Evolutionary conservation across 2,797 vertebrate species (phyloP), one percentile per base, ranked within the genome.

Genomic region (Notamacropus eugenii): DNA sequence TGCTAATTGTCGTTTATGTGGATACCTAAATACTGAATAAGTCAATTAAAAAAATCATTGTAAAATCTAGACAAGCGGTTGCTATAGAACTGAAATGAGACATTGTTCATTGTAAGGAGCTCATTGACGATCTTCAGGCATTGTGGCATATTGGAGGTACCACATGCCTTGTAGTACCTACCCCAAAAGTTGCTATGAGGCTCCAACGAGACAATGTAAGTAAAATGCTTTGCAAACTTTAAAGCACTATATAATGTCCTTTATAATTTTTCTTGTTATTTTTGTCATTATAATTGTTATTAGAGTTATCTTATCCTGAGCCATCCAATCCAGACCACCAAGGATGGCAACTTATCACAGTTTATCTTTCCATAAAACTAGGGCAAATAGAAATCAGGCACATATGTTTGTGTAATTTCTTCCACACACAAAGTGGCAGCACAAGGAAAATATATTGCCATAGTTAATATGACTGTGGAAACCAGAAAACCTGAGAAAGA

Each of bases 401-500:
- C 99, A 99, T 99, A 99, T 5, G 99, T 99, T 95, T 99, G 99
- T 98, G 99, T 99, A 99, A 99, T 99, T 98, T 99, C 99, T 93
- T 99, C 98, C 0, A 99, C 99, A 0, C 99, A 99, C 99, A 99
- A 99, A 0, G 99, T 99, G 98, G 99, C 99, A 0, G 99, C 99
- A 0, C 98, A 99, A 96, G 99, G 99, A 50, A 99, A 99, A 98
- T 99, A 99, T 95, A 99, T 99, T 2, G 99, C 99, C 98, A 99
- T 99, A 1, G 98, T 98, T 96, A 99, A 99, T 98, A 99, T 99
- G 50, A 99, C 99, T 0, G 99, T 99, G 98, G 99, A 99, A 98
- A 99, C 99, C 0, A 98, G 96, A 0, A 99, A 99, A n/a, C 99
- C 99, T 0, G 99, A 99, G 98, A 99, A 98, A 31, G 99, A 99